Conservation (phyloP, 2,797 vertebrate species). For the Coregonus sp. region DNA sequence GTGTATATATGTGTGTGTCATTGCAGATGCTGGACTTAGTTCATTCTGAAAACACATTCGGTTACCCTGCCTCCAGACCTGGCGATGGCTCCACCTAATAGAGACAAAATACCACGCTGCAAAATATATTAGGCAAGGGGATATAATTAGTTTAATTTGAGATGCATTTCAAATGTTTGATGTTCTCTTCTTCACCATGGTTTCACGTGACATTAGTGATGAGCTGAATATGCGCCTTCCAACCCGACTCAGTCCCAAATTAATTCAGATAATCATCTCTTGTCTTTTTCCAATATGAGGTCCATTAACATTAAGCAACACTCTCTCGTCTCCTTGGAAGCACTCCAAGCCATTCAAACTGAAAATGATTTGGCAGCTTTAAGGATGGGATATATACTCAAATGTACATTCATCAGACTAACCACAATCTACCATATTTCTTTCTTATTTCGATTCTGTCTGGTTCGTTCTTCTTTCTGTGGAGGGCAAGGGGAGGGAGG, state of each 20-base stretch:
- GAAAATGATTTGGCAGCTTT: conserved; percentile 59
- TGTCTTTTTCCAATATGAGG: conserved; percentile 43
- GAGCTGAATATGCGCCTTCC: conserved; percentile 15
- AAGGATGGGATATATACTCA: conserved; percentile 45
- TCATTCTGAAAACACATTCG: background rate
- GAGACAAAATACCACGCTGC: background rate
- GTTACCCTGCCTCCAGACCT: background rate
- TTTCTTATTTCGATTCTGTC: too few species aligned
- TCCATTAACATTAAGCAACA: conserved; percentile 50
- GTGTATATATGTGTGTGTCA: background rate
- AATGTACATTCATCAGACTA: conserved; percentile 52
- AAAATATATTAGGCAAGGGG: background rate
- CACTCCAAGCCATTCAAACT: conserved; percentile 40
- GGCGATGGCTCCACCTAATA: background rate
- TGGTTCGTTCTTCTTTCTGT: too few species aligned
- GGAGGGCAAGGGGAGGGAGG: too few species aligned
- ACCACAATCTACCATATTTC: background rate
- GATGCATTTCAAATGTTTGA: background rate
- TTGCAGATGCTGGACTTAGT: background rate
- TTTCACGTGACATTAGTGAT: conserved; percentile 31
- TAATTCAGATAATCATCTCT: conserved; percentile 61
- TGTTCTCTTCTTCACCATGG: background rate
- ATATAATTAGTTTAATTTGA: conserved; percentile 10
- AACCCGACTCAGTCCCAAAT: conserved; percentile 38
- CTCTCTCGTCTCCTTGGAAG: conserved; percentile 28